Evolutionary conservation across 2,888 invertebrate species (phyloP).

Genomic region (Patella depressa): DNA sequence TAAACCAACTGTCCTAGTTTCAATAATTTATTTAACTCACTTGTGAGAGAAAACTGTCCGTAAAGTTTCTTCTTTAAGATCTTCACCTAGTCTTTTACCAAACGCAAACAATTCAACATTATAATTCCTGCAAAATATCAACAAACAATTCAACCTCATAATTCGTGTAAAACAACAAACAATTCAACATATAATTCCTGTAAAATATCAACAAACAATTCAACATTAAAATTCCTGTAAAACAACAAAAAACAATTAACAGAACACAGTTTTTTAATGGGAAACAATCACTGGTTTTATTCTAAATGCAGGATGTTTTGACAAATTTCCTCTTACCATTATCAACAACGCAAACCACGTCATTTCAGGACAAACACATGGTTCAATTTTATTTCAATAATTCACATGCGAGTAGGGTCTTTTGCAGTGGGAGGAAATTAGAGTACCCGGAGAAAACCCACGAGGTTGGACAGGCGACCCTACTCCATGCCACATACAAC

Average conservation of each 20-base stretch:
- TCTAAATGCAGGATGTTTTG: too few species aligned
- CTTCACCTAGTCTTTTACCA: constrained; percentile 86
- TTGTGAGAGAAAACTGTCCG: constrained; percentile 84
- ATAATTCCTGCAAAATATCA: constrained; percentile 79
- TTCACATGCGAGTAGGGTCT: too few species aligned
- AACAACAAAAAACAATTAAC: not conserved
- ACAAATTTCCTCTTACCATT: too few species aligned
- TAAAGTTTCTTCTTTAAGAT: constrained; percentile 81
- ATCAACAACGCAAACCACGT: not conserved
- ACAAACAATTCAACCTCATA: not conserved
- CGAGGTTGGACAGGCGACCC: too few species aligned
- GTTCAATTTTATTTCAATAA: too few species aligned
- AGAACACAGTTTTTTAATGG: too few species aligned
- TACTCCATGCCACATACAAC: too few species aligned
- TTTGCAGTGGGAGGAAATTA: too few species aligned
- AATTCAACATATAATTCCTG: constrained; percentile 90
- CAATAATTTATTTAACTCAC: constrained; percentile 59
- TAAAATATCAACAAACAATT: constrained; percentile 21
- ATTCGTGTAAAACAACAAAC: not conserved
- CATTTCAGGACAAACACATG: too few species aligned
- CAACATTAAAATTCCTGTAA: too few species aligned
- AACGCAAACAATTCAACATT: constrained; percentile 90
- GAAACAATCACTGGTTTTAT: too few species aligned
- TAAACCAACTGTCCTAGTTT: not conserved
- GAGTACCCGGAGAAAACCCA: too few species aligned